Evolutionary conservation across 1,140 invertebrate genomes (phyloP).

Genomic region (Drosophila orosa): DNA sequence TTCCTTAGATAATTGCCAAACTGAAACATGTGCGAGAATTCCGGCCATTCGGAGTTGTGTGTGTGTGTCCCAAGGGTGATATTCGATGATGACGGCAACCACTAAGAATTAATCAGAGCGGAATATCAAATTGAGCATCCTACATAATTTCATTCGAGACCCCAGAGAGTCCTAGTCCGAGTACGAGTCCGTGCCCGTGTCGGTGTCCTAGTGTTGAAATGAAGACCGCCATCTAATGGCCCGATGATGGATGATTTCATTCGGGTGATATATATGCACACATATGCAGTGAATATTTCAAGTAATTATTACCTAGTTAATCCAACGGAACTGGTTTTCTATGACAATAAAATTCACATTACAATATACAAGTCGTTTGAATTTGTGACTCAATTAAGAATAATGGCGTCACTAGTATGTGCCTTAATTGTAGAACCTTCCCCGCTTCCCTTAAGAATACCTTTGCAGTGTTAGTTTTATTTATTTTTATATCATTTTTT

Average conservation of each 20-base stretch:
- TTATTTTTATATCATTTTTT: conserved; percentile 30
- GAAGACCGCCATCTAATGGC: conserved; percentile 30
- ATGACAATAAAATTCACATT: neutral
- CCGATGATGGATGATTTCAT: conserved; percentile 35
- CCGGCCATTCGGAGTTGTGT: conserved; percentile 9
- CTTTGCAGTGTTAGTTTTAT: neutral
- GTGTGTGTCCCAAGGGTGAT: conserved; percentile 39
- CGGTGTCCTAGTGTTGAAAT: conserved; percentile 36
- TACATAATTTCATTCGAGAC: conserved; percentile 48
- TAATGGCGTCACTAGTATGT: too few relatives aligned
- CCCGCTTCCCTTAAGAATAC: neutral
- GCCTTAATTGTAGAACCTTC: neutral
- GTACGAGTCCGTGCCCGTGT: neutral
- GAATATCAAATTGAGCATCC: conserved; percentile 55
- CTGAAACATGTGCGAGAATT: conserved; percentile 68
- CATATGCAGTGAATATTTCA: conserved; percentile 7
- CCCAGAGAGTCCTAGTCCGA: conserved; percentile 22
- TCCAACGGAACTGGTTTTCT: neutral
- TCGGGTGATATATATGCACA: conserved; percentile 4
- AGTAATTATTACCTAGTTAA: conserved; percentile 4
- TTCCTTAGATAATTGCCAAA: conserved; percentile 61
- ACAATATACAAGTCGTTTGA: neutral
- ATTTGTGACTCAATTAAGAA: too few relatives aligned
- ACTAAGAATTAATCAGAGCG: conserved; percentile 49
- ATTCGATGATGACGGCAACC: conserved; percentile 49